Conservation (phyloP, 2,113 vertebrate species). For the Heptranchias perlo region DNA sequence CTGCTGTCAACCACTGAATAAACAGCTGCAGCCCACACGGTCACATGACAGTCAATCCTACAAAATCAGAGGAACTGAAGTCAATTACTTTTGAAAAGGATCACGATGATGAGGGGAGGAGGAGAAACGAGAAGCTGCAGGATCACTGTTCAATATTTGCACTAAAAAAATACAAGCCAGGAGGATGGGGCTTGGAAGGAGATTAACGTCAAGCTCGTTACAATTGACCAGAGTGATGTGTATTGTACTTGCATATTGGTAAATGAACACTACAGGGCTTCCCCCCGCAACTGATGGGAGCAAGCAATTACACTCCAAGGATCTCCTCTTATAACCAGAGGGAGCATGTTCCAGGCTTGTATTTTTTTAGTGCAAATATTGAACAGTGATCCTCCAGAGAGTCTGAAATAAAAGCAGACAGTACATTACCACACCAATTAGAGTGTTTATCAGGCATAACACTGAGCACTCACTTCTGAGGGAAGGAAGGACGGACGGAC, state of each 20-base stretch:
- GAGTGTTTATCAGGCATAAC: background rate
- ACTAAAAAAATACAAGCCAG: no score
- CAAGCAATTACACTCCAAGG: background rate
- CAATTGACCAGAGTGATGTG: no score
- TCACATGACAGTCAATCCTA: background rate
- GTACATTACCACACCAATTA: background rate
- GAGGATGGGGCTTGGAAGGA: no score
- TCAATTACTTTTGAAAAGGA: background rate
- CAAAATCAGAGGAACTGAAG: background rate
- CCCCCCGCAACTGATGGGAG: background rate
- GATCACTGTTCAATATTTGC: no score
- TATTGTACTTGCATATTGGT: no score
- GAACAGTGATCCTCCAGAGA: no score
- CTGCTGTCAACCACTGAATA: background rate
- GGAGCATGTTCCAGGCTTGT: no score
- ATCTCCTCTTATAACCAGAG: background rate
- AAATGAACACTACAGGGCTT: no score
- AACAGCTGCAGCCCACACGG: background rate
- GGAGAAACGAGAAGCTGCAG: background rate
- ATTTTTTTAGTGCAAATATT: no score
- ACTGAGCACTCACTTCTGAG: constrained; percentile 35
- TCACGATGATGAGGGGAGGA: background rate
- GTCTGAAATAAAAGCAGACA: background rate
- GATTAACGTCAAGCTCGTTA: no score
- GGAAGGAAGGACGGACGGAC: background rate